These are phyloP conservation scores for Bergia puertoricense DNA, from an alignment of 92 coral and sea anemone species.

Conservation along the genomic window DNA sequence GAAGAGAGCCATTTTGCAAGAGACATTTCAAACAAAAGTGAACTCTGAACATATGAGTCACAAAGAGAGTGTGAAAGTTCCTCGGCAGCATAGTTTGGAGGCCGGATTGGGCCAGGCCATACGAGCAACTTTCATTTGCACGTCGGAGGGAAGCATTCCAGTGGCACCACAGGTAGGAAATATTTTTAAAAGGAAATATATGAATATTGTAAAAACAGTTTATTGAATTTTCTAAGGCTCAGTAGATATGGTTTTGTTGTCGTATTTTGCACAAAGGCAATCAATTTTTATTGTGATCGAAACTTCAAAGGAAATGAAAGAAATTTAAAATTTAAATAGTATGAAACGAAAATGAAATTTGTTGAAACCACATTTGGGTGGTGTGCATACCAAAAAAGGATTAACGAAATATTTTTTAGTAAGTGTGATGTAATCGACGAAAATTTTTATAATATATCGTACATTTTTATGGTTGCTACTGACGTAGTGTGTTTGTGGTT, in stretches of 20 bases:
- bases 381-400: not conserved
- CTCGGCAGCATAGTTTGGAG: slow-evolving; percentile 82
- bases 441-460: not conserved
- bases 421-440: not conserved
- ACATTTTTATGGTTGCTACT: too few relatives aligned
- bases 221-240: not conserved
- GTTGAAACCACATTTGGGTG: not conserved
- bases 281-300: too few relatives aligned
- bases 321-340: too few relatives aligned
- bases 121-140: slow-evolving; percentile 72
- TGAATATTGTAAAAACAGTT: not conserved
- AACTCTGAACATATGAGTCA: slow-evolving; percentile 60
- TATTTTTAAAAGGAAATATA: not conserved
- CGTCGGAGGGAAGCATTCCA: slow-evolving; percentile 63
- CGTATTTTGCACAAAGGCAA: too few relatives aligned
- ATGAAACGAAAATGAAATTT: too few relatives aligned
- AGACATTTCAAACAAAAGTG: not conserved
- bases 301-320: too few relatives aligned
- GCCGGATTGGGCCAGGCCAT: slow-evolving; percentile 84
- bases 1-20: slow-evolving; percentile 19
- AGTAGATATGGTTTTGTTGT: too few relatives aligned
- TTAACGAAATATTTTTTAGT: not conserved
- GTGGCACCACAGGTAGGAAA: slow-evolving; percentile 42
- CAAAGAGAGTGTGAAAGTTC: slow-evolving; percentile 62
- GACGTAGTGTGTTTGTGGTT: too few relatives aligned